Conservation (phyloP, 2,888 invertebrate genomes). For the Diadromus collaris region DNA sequence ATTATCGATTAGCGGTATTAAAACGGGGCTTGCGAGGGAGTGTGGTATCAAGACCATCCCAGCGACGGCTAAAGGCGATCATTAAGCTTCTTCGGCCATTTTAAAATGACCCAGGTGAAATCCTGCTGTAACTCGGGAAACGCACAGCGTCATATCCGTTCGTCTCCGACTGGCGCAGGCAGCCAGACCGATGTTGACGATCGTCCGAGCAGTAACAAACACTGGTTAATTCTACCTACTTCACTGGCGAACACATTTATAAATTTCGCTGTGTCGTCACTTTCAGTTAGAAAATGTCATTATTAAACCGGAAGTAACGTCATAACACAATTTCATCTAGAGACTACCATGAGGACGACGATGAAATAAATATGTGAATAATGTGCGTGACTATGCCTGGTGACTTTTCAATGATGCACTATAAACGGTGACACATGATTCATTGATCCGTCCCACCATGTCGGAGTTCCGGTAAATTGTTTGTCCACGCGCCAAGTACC, state of each 20-base stretch:
- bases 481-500: constrained; percentile 3
- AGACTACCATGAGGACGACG: background rate
- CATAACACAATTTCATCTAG: too few species aligned
- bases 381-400: background rate
- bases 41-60: constrained; percentile 3
- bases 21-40: constrained; percentile 24
- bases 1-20: constrained; percentile 51
- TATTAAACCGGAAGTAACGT: background rate
- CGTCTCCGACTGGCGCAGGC: background rate
- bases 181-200: too few species aligned
- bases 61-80: background rate
- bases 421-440: background rate
- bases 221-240: too few species aligned
- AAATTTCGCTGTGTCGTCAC: background rate
- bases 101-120: background rate
- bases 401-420: background rate
- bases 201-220: too few species aligned
- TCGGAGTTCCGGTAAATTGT: background rate
- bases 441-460: background rate
- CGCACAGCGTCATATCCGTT: background rate
- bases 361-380: background rate
- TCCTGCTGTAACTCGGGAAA: background rate
- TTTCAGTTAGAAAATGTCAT: too few species aligned
- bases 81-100: background rate
- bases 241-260: background rate